These are phyloP conservation scores for Drosophila nigritarsus DNA, from an alignment of 2,888 invertebrate genomes.

Conservation along the genomic window DNA sequence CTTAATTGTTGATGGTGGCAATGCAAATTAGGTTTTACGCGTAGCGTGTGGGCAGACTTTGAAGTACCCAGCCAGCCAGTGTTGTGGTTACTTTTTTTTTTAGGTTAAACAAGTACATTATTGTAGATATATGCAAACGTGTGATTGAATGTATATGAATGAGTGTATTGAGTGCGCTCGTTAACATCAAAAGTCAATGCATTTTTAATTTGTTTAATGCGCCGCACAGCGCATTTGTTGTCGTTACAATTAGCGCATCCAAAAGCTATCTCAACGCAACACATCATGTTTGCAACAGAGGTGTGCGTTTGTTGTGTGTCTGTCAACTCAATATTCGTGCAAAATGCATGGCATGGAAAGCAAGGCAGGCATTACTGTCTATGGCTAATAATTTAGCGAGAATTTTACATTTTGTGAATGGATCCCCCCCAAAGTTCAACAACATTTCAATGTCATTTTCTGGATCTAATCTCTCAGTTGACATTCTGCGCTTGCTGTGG, in stretches of 20 bases:
- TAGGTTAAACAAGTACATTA: constrained; percentile 68
- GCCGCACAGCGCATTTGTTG: constrained; percentile 58
- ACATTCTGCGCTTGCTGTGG: constrained; percentile 41
- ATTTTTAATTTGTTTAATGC: constrained; percentile 75
- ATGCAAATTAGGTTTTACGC: constrained; percentile 62
- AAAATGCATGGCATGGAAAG: constrained; percentile 34
- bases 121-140: constrained; percentile 3
- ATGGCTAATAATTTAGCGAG: constrained; percentile 40
- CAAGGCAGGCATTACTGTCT: constrained; percentile 12
- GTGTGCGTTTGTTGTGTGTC: constrained; percentile 6
- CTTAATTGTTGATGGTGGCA: constrained; percentile 70
- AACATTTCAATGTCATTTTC: constrained; percentile 72
- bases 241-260: constrained; percentile 66
- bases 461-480: constrained; percentile 38
- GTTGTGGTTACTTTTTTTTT: constrained; percentile 46
- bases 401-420: constrained; percentile 40
- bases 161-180: constrained; percentile 49
- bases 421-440: constrained; percentile 60
- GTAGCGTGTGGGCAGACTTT: constrained; percentile 63
- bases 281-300: neutral
- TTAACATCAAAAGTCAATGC: constrained; percentile 75
- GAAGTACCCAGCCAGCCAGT: constrained; percentile 40
- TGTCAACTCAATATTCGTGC: constrained; percentile 47
- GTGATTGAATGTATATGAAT: constrained; percentile 17
- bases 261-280: constrained; percentile 29